Conservation (phyloP, 2,113 vertebrate genomes). For the Chaenogobius annularis region DNA sequence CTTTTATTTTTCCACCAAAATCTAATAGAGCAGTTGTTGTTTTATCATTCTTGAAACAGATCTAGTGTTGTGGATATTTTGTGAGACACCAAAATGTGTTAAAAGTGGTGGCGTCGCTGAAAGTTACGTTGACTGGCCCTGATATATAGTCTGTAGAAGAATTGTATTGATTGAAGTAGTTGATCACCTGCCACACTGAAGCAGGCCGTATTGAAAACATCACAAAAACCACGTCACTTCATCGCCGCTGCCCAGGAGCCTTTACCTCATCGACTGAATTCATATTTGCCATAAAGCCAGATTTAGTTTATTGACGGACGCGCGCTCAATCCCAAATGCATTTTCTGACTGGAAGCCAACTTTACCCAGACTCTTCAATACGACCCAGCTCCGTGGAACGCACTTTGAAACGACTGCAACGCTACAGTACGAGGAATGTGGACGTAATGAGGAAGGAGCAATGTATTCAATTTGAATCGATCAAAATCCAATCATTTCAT, state of each 20-base stretch:
- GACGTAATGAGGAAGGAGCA: background rate
- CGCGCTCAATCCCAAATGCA: constrained; percentile 27
- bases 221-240: too few relatives aligned
- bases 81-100: too few relatives aligned
- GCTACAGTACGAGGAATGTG: background rate
- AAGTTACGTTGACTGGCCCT: too few relatives aligned
- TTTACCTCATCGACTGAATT: constrained; percentile 7
- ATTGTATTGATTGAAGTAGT: too few relatives aligned
- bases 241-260: background rate
- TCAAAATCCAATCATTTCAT: too few relatives aligned
- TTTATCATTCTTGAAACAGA: too few relatives aligned
- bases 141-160: too few relatives aligned
- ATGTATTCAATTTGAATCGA: background rate
- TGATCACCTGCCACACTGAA: background rate
- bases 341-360: constrained; percentile 35
- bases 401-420: background rate
- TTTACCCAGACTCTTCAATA: constrained; percentile 1
- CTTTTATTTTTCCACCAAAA: too few relatives aligned
- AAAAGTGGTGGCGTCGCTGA: too few relatives aligned
- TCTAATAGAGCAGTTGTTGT: too few relatives aligned
- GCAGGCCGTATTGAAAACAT: background rate
- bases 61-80: too few relatives aligned
- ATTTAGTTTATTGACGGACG: constrained; percentile 22
- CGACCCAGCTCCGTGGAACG: constrained; percentile 13
- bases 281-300: constrained; percentile 16